Conservation (phyloP, 2,113 vertebrate genomes). For the Ploceus nigricollis region DNA sequence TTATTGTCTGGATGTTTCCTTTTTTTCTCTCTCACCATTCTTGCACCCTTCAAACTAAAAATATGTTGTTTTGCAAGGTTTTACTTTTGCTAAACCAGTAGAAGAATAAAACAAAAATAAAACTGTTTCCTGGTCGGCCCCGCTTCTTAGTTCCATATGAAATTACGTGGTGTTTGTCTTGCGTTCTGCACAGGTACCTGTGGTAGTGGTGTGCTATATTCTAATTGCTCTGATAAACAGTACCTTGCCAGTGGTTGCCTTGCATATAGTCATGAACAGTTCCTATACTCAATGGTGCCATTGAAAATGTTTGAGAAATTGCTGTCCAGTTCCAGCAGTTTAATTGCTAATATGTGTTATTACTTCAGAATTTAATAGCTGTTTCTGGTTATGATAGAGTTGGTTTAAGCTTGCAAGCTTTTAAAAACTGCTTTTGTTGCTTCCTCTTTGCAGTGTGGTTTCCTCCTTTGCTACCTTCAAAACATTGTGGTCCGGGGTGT, state of each 20-base stretch:
- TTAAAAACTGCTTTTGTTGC: slow-evolving; percentile 15
- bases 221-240: not conserved
- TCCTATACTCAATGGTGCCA: not conserved
- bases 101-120: not conserved
- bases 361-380: slow-evolving; percentile 44
- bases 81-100: not conserved
- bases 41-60: not conserved
- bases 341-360: slow-evolving; percentile 29
- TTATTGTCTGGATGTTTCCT: not conserved
- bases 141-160: not conserved
- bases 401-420: slow-evolving; percentile 11
- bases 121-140: not conserved
- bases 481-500: not conserved
- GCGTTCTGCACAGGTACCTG: not conserved
- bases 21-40: not conserved
- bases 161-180: not conserved
- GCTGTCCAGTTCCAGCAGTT: not conserved
- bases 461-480: slow-evolving; percentile 46
- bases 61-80: not conserved
- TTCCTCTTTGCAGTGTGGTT: slow-evolving; percentile 50
- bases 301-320: not conserved
- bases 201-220: not conserved
- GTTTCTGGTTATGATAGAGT: slow-evolving; percentile 14
- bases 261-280: not conserved
- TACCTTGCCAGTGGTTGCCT: not conserved